These are phyloP conservation scores for Atherix ibis DNA, from an alignment of 2,888 invertebrate genomes.

Conservation along the genomic window DNA sequence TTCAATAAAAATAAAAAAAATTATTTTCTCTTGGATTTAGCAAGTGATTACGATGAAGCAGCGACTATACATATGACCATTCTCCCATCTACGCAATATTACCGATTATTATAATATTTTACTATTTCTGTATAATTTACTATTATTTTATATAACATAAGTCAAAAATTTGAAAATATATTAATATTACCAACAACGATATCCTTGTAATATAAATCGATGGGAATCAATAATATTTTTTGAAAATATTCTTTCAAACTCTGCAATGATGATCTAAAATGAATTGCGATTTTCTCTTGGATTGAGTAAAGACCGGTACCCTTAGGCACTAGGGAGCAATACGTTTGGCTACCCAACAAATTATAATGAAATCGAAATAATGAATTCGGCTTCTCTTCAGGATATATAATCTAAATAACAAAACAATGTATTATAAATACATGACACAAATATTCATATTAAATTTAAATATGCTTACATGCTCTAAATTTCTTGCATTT, in stretches of 20 bases:
- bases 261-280: slow-evolving; percentile 32
- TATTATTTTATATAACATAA: too few relatives aligned
- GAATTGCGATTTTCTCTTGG: slow-evolving; percentile 34
- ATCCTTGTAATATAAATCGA: slow-evolving; percentile 32
- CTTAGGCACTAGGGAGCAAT: slow-evolving; percentile 20
- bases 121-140: too few relatives aligned
- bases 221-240: slow-evolving; percentile 30
- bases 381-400: slow-evolving; percentile 10
- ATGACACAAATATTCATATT: too few relatives aligned
- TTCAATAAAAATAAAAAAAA: too few relatives aligned
- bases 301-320: slow-evolving; percentile 23
- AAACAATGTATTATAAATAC: neutral
- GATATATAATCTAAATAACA: slow-evolving; percentile 14
- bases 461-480: too few relatives aligned
- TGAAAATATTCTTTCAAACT: slow-evolving; percentile 32
- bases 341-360: slow-evolving; percentile 24
- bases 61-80: too few relatives aligned
- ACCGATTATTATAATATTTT: too few relatives aligned
- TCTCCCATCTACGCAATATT: too few relatives aligned
- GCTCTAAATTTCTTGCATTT: slow-evolving; percentile 18
- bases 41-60: too few relatives aligned
- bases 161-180: too few relatives aligned
- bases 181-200: slow-evolving; percentile 27
- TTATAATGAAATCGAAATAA: slow-evolving; percentile 18
- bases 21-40: too few relatives aligned